phyloP scores from a whole-genome alignment of 37 sponge, comb jelly and placozoan species.

The Oopsacas minuta region DNA sequence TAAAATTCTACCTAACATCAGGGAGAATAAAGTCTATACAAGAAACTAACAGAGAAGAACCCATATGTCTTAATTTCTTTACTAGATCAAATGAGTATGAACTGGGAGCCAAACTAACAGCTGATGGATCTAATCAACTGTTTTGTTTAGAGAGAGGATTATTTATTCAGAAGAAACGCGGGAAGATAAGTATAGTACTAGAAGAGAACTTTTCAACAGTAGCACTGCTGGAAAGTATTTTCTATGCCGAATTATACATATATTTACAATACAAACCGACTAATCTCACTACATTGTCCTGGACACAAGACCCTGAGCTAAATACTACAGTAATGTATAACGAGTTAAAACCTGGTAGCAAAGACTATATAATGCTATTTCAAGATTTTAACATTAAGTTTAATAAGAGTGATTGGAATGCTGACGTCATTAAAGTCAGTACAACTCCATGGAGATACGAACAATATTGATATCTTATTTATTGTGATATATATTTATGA shows the following conservation, averaged over 20 bases:
- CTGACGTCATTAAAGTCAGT: not conserved
- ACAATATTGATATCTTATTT: not conserved
- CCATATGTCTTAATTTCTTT: slow-evolving; percentile 28
- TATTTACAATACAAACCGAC: not conserved
- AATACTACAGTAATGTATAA: not conserved
- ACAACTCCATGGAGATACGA: not conserved
- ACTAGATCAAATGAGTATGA: not conserved
- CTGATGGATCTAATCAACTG: not conserved
- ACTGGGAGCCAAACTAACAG: not conserved
- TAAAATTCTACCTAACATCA: slow-evolving; percentile 36
- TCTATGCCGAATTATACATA: not conserved
- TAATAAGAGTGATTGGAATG: not conserved
- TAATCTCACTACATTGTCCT: not conserved
- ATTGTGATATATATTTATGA: not conserved
- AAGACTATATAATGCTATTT: not conserved
- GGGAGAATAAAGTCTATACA: slow-evolving; percentile 26
- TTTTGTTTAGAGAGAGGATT: not conserved
- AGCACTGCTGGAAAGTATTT: not conserved
- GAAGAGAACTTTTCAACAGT: not conserved
- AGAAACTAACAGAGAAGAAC: slow-evolving; percentile 41
- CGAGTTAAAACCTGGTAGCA: not conserved
- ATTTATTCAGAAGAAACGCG: not conserved
- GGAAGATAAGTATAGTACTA: not conserved
- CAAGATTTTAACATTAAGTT: slow-evolving; percentile 3
- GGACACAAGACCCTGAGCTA: not conserved